A percentile compares a stretch with the other conserved stretches of the same genome.
Evolutionary conservation across 2,113 vertebrate genomes (phyloP).

Genomic region (Archocentrus centrarchus): DNA sequence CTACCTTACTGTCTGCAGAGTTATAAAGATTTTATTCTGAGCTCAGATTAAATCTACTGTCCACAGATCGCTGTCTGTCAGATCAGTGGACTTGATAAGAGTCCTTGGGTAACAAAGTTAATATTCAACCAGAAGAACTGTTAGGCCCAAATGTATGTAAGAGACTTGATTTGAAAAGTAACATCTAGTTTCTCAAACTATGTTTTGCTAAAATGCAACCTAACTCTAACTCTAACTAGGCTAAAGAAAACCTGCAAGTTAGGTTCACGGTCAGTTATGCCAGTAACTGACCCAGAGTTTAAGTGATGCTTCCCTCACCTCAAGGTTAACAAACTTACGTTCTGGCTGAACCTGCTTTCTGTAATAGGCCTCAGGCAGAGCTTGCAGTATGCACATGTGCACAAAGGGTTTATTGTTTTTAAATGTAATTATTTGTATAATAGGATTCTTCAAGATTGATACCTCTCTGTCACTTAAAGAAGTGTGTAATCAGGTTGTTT

Average conservation of each 20-base stretch:
- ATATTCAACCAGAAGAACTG: background rate
- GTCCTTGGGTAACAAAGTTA: background rate
- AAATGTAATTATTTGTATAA: conserved; percentile 65
- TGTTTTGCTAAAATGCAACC: too few species aligned
- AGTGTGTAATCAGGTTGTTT: conserved; percentile 73
- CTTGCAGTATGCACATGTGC: conserved; percentile 47
- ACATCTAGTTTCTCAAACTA: too few species aligned
- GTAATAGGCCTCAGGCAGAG: background rate
- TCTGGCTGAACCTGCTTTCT: background rate
- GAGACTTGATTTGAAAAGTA: background rate
- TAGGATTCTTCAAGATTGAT: conserved; percentile 58
- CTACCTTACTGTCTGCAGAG: background rate
- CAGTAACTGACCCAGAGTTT: background rate
- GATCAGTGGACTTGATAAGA: background rate
- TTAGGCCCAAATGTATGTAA: too few species aligned
- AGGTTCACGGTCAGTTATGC: background rate
- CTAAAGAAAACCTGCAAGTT: background rate
- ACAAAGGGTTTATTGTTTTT: conserved; percentile 53
- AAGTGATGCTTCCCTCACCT: background rate
- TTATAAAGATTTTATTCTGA: background rate
- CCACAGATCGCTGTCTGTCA: background rate
- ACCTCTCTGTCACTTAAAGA: conserved; percentile 48
- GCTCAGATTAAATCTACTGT: background rate
- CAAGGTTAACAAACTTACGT: background rate
- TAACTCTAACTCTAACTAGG: background rate